Percentiles rank a stretch among this genome's conserved stretches.
Conservation (phyloP, 2,888 invertebrate species). For the Leucophora obtusa region DNA sequence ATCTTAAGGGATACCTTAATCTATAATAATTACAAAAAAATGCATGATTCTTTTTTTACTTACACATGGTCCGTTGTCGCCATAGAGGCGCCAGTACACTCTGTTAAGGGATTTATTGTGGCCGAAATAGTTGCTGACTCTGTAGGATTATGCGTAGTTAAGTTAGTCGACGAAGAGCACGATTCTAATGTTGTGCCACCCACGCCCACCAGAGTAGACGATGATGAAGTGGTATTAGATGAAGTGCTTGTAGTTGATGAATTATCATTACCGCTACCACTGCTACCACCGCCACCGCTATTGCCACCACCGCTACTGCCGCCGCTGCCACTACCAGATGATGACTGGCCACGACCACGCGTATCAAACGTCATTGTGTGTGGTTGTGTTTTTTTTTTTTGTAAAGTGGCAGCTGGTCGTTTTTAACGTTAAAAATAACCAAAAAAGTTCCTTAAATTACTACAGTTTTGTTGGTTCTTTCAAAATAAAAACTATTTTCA, state of each 20-base stretch:
- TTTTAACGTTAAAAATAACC: constrained; percentile 51
- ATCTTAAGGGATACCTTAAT: too few relatives aligned
- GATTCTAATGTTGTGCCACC: constrained; percentile 62
- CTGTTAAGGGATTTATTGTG: constrained; percentile 60
- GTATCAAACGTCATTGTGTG: constrained; percentile 77
- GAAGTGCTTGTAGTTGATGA: constrained; percentile 65
- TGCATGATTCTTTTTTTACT: constrained; percentile 45
- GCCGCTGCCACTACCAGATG: constrained; percentile 63
- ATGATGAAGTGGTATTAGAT: constrained; percentile 66
- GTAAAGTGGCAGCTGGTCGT: constrained; percentile 57
- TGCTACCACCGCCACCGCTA: constrained; percentile 65
- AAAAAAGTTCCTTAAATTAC: constrained; percentile 50
- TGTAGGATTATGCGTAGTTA: constrained; percentile 61
- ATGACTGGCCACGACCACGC: constrained; percentile 72
- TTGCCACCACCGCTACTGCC: constrained; percentile 61
- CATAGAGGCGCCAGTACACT: constrained; percentile 58
- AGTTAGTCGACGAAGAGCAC: constrained; percentile 55
- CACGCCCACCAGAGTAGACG: constrained; percentile 66
- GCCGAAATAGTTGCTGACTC: constrained; percentile 53
- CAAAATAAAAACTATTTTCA: constrained; percentile 3
- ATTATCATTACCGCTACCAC: constrained; percentile 65
- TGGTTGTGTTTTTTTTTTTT: constrained; percentile 17
- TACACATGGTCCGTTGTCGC: constrained; percentile 67
- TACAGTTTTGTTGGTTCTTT: constrained; percentile 36
- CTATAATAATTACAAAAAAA: too few relatives aligned